These are phyloP conservation scores for Solea solea DNA, from an alignment of 2,113 vertebrate genomes.

Conservation along the genomic window DNA sequence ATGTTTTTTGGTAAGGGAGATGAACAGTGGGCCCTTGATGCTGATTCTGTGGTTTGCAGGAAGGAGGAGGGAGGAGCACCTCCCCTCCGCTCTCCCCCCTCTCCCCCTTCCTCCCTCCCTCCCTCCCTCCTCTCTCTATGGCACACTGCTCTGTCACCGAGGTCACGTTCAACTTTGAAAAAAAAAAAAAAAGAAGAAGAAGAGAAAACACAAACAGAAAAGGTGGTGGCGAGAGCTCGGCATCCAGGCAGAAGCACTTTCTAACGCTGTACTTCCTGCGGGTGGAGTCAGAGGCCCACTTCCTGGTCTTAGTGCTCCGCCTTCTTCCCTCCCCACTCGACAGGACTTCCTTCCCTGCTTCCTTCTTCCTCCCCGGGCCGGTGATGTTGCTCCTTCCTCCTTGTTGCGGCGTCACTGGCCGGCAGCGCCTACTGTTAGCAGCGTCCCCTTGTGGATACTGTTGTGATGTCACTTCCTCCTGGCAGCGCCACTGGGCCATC, in stretches of 20 bases:
- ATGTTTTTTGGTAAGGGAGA: conserved; percentile 79
- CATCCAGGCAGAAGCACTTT: conserved; percentile 65
- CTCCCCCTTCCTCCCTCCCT: too few species aligned
- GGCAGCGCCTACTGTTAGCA: conserved; percentile 64
- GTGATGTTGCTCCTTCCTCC: conserved; percentile 61
- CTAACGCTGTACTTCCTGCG: conserved; percentile 75
- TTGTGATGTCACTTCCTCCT: conserved; percentile 77
- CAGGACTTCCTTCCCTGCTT: conserved; percentile 35
- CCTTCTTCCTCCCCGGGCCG: conserved; percentile 50
- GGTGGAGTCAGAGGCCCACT: conserved; percentile 62
- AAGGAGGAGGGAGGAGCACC: conserved; percentile 58
- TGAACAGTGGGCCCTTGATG: conserved; percentile 78
- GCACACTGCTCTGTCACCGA: conserved; percentile 67
- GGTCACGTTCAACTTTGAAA: conserved; percentile 25
- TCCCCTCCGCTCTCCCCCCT: conserved; percentile 1
- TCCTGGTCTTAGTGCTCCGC: conserved; percentile 59
- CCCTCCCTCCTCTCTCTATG: conserved; percentile 52
- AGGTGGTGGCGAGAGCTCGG: conserved; percentile 59
- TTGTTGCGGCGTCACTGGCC: conserved; percentile 60
- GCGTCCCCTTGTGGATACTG: conserved; percentile 74
- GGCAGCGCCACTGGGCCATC: conserved; percentile 69
- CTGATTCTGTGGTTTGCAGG: conserved; percentile 71
- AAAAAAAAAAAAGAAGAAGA: too few species aligned
- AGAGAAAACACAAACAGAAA: conserved; percentile 47
- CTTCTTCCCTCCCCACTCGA: conserved; percentile 57